phyloP scores from a whole-genome alignment of 1,140 invertebrate genomes.

The Venturia canescens region DNA sequence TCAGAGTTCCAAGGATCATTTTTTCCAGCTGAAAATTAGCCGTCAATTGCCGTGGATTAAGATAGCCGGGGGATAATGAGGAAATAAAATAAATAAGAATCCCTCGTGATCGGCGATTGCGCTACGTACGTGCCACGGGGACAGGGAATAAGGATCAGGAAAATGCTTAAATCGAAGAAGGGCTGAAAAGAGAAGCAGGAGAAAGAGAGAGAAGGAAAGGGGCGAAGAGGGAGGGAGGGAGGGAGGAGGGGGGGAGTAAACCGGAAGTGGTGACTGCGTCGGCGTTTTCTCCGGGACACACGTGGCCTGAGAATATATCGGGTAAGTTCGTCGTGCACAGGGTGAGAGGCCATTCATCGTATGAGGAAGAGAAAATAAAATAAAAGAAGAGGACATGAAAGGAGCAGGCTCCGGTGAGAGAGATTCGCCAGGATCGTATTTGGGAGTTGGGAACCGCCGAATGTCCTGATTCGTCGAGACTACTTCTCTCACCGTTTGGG shows the following conservation, averaged over 20 bases:
- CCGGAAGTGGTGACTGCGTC: constrained; percentile 9
- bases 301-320: not conserved
- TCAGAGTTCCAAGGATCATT: not conserved
- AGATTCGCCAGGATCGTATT: constrained; percentile 8
- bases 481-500: constrained; percentile 11
- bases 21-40: not conserved
- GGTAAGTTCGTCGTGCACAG: not conserved
- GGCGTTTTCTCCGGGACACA: not conserved
- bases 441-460: constrained; percentile 30
- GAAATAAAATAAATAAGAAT: no score
- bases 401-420: constrained; percentile 22
- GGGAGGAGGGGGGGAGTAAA: not conserved
- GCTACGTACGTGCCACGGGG: not conserved
- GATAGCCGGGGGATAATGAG: no score
- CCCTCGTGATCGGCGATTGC: not conserved
- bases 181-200: not conserved
- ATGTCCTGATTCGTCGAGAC: constrained; percentile 33
- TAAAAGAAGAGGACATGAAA: not conserved
- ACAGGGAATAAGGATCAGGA: not conserved
- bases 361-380: not conserved
- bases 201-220: not conserved
- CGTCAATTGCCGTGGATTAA: no score
- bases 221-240: not conserved
- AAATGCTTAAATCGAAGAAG: not conserved
- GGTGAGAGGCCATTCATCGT: not conserved